Evolutionary conservation across 2,888 invertebrate species (phyloP).

Genomic region (Cyrtodaria siliqua): DNA sequence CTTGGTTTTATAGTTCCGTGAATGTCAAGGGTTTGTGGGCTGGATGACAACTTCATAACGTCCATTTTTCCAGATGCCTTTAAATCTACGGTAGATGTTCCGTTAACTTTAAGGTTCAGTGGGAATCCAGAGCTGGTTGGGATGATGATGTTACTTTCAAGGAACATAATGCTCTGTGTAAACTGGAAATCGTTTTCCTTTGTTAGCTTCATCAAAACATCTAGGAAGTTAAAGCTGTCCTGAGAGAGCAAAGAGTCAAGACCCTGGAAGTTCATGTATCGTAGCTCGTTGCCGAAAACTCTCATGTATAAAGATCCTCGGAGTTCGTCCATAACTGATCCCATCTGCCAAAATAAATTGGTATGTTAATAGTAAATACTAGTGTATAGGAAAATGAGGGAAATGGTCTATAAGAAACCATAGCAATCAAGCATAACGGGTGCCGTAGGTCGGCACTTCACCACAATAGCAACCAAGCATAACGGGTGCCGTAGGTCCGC

Average conservation of each 20-base stretch:
- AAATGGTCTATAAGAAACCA: neutral
- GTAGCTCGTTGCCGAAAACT: constrained; percentile 94
- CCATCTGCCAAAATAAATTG: constrained; percentile 29
- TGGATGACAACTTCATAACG: constrained; percentile 85
- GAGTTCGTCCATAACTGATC: constrained; percentile 71
- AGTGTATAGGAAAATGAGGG: neutral
- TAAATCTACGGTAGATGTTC: constrained; percentile 94
- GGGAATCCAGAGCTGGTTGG: constrained; percentile 95
- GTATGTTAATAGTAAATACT: neutral
- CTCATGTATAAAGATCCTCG: constrained; percentile 90
- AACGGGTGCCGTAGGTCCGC: no score
- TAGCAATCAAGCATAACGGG: no score
- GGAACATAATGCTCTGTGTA: constrained; percentile 92
- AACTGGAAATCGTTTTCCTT: constrained; percentile 74
- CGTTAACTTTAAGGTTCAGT: constrained; percentile 93
- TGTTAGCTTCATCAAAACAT: constrained; percentile 67
- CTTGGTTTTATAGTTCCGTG: constrained; percentile 93
- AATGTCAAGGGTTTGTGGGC: constrained; percentile 89
- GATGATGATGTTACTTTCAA: constrained; percentile 94
- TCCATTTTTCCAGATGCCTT: constrained; percentile 94
- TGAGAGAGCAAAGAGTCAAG: constrained; percentile 41
- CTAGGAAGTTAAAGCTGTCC: constrained; percentile 66
- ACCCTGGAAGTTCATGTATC: constrained; percentile 73
- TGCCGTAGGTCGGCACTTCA: no score
- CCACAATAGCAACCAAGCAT: no score